Evolutionary conservation across 2,113 vertebrate genomes (phyloP), one percentile per base, ranked within the genome.

Genomic region (Ceyx melanurus): DNA sequence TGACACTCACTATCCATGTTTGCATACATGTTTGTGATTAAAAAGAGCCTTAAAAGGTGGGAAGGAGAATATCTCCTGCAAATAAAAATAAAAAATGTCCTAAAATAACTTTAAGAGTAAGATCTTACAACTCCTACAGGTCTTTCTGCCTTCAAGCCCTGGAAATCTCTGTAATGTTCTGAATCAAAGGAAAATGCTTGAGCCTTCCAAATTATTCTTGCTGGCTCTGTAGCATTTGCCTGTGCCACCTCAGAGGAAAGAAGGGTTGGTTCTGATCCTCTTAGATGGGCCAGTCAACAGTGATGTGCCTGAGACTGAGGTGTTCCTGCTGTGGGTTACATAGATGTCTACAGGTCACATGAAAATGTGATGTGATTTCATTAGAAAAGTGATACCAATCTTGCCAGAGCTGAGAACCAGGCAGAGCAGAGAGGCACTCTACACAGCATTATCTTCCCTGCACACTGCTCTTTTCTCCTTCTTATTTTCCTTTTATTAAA

Each of bases 401-500:
- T 77, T 68, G 54, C 33, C 58, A 79, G 58, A 79, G 66, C 35
- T 29, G 68, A 88, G 73, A 31, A 31, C 23, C 42, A 16, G 61
- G 42, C 51, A 86, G 46, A 77, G 5, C 45, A 62, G 62, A 79
- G 35, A 11, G 35, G 13, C 23, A n/a, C 29, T 61, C 35, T 48
- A 18, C 50, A 21, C n/a, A 80, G 29, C n/a, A 37, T 54, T 75
- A 62, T 88, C 56, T 90, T 90, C 65, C 71, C 70, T 78, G 43
- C 22, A 67, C 35, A 14, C 15, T 19, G n/a, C 54, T 72, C 53
- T 84, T 72, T 93, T 86, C 61, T 82, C 58, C 67, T 70, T 42
- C 50, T 91, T 81, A 23, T 87, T 94, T 92, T 75, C 58, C 54
- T 68, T 68, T 91, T 87, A 89, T 93, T 92, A 53, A 68, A 85